A percentile compares a stretch with the other conserved stretches of the same genome.
phyloP scores from a whole-genome alignment of 2,797 vertebrate species.

The Alcedo quadribrachys region DNA sequence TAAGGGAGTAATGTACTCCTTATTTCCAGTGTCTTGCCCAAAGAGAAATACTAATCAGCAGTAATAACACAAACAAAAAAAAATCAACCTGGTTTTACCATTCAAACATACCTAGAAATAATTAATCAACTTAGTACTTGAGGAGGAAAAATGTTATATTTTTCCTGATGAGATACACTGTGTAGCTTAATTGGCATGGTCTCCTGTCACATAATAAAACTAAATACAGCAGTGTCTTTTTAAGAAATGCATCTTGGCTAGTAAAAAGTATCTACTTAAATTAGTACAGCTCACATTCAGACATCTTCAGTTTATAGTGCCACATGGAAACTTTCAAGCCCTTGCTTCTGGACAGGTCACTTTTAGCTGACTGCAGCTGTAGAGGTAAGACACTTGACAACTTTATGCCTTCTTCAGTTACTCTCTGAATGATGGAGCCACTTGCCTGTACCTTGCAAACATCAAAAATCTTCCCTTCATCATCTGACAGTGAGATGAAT shows the following conservation, averaged over 20 bases:
- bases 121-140: background rate
- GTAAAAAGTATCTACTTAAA: background rate
- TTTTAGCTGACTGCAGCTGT: background rate
- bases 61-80: background rate
- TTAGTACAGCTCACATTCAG: background rate
- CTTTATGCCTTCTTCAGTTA: conserved; percentile 1
- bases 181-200: rapidly evolving
- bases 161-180: background rate
- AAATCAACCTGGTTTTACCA: background rate
- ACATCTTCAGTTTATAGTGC: background rate
- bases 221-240: background rate
- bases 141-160: background rate
- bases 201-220: background rate
- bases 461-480: background rate
- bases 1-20: rapidly evolving
- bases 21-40: background rate
- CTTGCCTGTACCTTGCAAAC: background rate
- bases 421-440: background rate
- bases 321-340: background rate
- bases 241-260: background rate
- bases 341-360: rapidly evolving
- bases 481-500: conserved; percentile 1
- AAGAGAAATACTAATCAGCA: rapidly evolving
- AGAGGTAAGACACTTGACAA: background rate
- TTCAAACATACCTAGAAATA: background rate